Evolutionary conservation across 1,140 invertebrate genomes (phyloP).

Genomic region (Cotesia typhae): DNA sequence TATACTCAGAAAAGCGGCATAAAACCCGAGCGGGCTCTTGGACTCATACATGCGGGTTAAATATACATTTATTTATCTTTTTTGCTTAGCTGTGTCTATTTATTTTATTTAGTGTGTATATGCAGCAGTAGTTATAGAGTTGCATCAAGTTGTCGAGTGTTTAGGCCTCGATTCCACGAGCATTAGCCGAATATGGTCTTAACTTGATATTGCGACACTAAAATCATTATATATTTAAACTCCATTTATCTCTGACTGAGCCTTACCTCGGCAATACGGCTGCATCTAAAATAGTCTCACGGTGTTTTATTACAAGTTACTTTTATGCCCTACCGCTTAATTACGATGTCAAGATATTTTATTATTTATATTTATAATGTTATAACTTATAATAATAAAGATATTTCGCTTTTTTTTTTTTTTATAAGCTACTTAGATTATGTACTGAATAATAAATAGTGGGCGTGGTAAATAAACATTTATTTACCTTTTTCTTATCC

Average conservation of each 20-base stretch:
- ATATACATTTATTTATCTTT: too few relatives aligned
- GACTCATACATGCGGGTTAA: too few relatives aligned
- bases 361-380: not conserved
- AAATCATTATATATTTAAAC: slow-evolving; percentile 5
- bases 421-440: not conserved
- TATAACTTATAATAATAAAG: not conserved
- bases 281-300: slow-evolving; percentile 26
- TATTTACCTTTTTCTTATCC: slow-evolving; percentile 97
- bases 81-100: not conserved
- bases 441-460: not conserved
- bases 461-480: not conserved
- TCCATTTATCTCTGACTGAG: not conserved
- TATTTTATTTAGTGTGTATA: slow-evolving; percentile 2
- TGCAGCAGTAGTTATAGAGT: too few relatives aligned
- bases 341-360: slow-evolving; percentile 7
- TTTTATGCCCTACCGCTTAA: slow-evolving; percentile 18
- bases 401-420: not conserved
- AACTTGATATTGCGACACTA: slow-evolving; percentile 25
- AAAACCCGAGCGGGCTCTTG: not conserved
- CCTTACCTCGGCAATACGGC: not conserved
- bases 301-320: not conserved
- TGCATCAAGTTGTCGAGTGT: slow-evolving; percentile 2
- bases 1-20: slow-evolving; percentile 1
- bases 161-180: slow-evolving; percentile 25
- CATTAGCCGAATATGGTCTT: slow-evolving; percentile 36